phyloP scores from a whole-genome alignment of 2,797 vertebrate genomes.

The Peromyscus aztecus region DNA sequence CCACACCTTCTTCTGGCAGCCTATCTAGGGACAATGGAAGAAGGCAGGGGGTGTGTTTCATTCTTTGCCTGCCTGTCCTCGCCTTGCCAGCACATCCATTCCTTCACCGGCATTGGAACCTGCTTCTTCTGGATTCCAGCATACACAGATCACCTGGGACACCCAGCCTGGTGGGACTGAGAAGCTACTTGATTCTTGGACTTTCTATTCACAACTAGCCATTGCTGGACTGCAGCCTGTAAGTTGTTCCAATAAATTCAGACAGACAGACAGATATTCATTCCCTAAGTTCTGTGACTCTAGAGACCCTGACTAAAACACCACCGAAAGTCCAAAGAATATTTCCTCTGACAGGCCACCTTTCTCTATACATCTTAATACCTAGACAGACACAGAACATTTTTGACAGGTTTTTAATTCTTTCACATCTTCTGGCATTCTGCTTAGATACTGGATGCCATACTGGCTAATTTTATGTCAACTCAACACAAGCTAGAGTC shows the following conservation, averaged over 20 bases:
- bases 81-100: background rate
- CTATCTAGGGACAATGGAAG: background rate
- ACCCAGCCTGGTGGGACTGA: background rate
- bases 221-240: background rate
- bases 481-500: background rate
- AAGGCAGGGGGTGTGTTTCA: background rate
- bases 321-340: background rate
- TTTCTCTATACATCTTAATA: background rate
- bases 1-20: background rate
- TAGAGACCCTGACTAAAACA: background rate
- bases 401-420: background rate
- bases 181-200: background rate
- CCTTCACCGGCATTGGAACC: background rate
- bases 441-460: background rate
- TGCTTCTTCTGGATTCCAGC: background rate
- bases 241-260: background rate
- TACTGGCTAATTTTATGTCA: background rate
- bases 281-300: background rate
- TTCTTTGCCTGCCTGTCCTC: background rate
- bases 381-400: background rate
- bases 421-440: background rate
- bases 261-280: background rate
- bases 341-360: background rate
- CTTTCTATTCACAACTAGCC: background rate
- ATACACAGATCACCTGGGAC: background rate